These are phyloP conservation scores for Dermatophagoides farinae DNA, from an alignment of 1,140 invertebrate species.

Conservation along the genomic window DNA sequence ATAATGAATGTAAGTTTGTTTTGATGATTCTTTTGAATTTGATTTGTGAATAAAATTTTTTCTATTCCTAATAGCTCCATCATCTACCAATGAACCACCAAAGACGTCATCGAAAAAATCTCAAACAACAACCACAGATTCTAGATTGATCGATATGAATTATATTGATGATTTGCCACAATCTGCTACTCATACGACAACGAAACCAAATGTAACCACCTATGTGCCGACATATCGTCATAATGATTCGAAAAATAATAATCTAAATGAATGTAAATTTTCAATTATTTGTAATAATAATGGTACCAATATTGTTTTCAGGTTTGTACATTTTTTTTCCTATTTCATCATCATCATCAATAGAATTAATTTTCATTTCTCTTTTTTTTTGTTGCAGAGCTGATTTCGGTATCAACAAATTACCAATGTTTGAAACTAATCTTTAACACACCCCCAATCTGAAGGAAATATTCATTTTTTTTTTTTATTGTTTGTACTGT, in stretches of 20 bases:
- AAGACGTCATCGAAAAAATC: no score
- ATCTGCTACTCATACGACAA: no score
- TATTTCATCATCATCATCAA: neutral
- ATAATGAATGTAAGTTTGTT: neutral
- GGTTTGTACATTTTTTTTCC: neutral
- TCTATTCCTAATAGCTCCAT: neutral
- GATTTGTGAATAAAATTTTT: neutral
- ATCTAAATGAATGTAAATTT: neutral
- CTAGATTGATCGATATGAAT: neutral
- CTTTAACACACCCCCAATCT: neutral
- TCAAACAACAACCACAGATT: neutral
- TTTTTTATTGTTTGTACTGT: no score
- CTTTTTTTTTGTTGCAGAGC: neutral
- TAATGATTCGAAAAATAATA: neutral
- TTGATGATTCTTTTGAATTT: neutral
- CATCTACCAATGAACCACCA: no score
- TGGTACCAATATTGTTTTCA: constrained; percentile 2
- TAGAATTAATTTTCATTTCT: neutral
- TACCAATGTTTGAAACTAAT: neutral
- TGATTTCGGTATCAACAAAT: neutral
- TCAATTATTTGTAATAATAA: neutral
- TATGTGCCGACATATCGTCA: neutral
- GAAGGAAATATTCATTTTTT: no score
- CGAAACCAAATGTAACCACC: no score
- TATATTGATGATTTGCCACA: no score